These are phyloP conservation scores for Leptatherina wallacei DNA, from an alignment of 2,797 vertebrate genomes.

Conservation along the genomic window DNA sequence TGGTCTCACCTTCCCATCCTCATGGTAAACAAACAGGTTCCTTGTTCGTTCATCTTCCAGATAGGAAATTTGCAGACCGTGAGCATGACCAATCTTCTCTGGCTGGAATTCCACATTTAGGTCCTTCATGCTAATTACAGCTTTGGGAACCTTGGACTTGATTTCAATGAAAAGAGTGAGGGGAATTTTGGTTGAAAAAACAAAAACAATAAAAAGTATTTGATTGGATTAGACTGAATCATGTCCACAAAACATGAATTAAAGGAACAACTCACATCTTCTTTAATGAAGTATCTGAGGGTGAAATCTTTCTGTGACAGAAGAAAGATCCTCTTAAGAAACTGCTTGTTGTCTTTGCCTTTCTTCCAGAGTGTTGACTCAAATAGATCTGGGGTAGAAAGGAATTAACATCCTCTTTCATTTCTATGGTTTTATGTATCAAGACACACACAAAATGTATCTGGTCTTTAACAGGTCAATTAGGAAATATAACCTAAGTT, in stretches of 20 bases:
- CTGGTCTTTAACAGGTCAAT: background rate
- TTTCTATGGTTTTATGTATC: background rate
- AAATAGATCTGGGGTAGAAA: conserved; percentile 73
- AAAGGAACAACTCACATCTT: conserved; percentile 82
- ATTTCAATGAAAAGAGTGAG: conserved; percentile 8
- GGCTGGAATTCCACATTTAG: conserved; percentile 91
- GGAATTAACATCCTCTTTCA: background rate
- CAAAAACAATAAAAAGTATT: background rate
- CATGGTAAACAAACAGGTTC: conserved; percentile 93
- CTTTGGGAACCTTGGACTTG: conserved; percentile 87
- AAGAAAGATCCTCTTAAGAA: conserved; percentile 85
- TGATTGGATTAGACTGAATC: too few relatives aligned
- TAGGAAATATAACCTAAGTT: background rate
- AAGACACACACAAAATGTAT: background rate
- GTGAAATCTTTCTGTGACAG: conserved; percentile 86
- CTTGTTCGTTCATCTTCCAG: conserved; percentile 80
- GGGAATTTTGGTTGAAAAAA: background rate
- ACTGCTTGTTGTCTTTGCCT: conserved; percentile 86
- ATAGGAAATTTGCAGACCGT: conserved; percentile 91
- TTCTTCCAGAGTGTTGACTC: conserved; percentile 90
- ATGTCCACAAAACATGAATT: background rate
- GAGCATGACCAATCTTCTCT: conserved; percentile 87
- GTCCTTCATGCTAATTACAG: conserved; percentile 85
- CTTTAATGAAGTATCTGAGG: conserved; percentile 89
- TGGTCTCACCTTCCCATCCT: conserved; percentile 86